Base-by-base conservation (phyloP, 2,113 vertebrate genomes). In the Perca fluviatilis region DNA sequence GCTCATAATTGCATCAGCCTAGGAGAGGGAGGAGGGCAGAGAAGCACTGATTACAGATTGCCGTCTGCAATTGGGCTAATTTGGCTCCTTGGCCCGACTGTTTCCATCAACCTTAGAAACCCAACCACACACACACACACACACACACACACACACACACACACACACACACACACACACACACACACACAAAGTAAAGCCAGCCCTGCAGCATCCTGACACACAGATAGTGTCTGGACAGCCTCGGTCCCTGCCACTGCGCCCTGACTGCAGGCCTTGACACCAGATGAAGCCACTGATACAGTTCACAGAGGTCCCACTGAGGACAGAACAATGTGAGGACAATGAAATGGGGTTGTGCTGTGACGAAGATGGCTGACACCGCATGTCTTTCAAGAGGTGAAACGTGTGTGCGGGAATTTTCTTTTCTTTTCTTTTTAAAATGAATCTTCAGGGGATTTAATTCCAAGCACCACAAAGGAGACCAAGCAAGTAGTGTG, bases 11-110 rank as follows among this genome's bases (percentile, higher is more conserved):
- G 49, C 61, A 66, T 47, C 27, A 65, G 23, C 13, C 40, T 40
- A 46, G 12, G 40, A 62, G 67, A 73, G 23, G 49, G 16, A 50
- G 11, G 18, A 27, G 67, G 61, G 18, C 13, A 50, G 49, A 50
- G 49, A 12, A 27, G 60, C 58, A 57, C 74, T 81, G 77, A 87
- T 88, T 85, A 71, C 75, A 79, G 77, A 82, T 84, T 72, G 80
- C 66, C 51, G 51, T 61, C 58, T 80, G 66, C 77, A 77, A 46
- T 54, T 87, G 47, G 61, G 30, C 64, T 83, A 78, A 86, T 84
- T 80, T 70, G 33, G 30, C 54, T 75, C 40, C 43, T 50, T 76
- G 14, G 57, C 56, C 62, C 50, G 12, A 40, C 46, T 82, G 58
- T 78, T 78, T 77, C 73, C 82, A 64, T 82, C 77, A 82, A 40